These are phyloP conservation scores for Cantharis rufa DNA, from an alignment of 2,888 invertebrate species.

Conservation along the genomic window DNA sequence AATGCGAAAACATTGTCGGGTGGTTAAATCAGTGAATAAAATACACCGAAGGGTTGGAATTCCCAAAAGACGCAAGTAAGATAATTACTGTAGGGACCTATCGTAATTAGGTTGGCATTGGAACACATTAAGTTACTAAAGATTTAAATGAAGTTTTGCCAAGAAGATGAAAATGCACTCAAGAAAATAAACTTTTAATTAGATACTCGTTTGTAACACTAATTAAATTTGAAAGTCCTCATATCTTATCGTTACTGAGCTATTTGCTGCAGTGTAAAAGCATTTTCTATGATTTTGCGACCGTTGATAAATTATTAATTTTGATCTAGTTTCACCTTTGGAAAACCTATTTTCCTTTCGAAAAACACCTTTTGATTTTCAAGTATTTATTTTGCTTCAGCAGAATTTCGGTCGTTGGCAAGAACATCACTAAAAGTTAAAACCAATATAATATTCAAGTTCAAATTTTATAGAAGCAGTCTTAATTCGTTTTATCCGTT, in stretches of 20 bases:
- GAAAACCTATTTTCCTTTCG: neutral
- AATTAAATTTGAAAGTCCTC: neutral
- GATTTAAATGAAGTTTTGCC: neutral
- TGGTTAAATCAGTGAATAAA: neutral
- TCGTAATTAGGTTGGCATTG: neutral
- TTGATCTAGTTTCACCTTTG: neutral
- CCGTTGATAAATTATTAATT: neutral
- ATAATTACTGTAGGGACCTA: neutral
- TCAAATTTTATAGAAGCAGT: conserved; percentile 1
- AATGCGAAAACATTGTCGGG: neutral
- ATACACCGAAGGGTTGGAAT: neutral
- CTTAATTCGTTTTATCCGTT: neutral
- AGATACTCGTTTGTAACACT: neutral
- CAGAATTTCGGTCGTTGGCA: neutral
- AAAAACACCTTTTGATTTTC: neutral
- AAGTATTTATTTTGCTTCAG: neutral
- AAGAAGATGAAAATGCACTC: neutral
- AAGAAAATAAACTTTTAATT: neutral
- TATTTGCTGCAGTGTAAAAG: neutral
- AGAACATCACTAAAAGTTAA: neutral
- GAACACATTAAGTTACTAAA: neutral
- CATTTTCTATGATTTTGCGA: neutral
- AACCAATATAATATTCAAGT: neutral
- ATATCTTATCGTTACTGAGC: neutral
- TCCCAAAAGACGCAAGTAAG: neutral